Conservation (phyloP, 2,888 invertebrate species). For the Mythimna lalbum region DNA sequence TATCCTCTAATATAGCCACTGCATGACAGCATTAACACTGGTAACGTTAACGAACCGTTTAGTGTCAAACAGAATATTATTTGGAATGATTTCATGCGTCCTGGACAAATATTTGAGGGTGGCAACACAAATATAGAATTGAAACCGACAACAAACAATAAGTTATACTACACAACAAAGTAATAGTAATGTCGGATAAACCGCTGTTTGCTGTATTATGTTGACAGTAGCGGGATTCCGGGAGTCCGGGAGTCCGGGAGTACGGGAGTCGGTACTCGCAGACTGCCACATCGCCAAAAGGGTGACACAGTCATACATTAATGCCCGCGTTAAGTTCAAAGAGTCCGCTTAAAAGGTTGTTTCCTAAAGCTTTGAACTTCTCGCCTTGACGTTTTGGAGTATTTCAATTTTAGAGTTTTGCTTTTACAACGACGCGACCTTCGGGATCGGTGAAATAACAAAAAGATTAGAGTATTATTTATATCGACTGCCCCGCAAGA, state of each 20-base stretch:
- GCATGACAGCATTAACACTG: constrained; percentile 45
- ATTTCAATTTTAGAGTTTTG: constrained; percentile 46
- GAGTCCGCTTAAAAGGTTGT: constrained; percentile 49
- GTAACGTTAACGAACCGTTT: constrained; percentile 55
- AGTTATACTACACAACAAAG: constrained; percentile 36
- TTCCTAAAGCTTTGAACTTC: constrained; percentile 42
- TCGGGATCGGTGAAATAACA: constrained; percentile 43
- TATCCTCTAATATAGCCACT: constrained; percentile 25
- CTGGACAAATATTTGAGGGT: constrained; percentile 36
- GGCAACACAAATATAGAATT: constrained; percentile 37
- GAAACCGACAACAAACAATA: constrained; percentile 27
- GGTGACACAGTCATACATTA: constrained; percentile 43
- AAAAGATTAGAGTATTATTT: constrained; percentile 55
- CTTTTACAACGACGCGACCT: constrained; percentile 39
- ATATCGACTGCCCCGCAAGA: constrained; percentile 43
- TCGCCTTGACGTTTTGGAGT: constrained; percentile 42
- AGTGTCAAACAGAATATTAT: constrained; percentile 40
- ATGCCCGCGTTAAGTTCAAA: constrained; percentile 44
- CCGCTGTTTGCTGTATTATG: constrained; percentile 39
- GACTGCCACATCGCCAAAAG: constrained; percentile 32
- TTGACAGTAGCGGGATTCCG: constrained; percentile 14
- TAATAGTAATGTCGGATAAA: constrained; percentile 36
- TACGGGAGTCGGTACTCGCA: not conserved
- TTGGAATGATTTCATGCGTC: constrained; percentile 26
- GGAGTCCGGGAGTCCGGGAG: not conserved